Conservation (phyloP, 2,888 invertebrate species). For the Acutogordius australiensis region DNA sequence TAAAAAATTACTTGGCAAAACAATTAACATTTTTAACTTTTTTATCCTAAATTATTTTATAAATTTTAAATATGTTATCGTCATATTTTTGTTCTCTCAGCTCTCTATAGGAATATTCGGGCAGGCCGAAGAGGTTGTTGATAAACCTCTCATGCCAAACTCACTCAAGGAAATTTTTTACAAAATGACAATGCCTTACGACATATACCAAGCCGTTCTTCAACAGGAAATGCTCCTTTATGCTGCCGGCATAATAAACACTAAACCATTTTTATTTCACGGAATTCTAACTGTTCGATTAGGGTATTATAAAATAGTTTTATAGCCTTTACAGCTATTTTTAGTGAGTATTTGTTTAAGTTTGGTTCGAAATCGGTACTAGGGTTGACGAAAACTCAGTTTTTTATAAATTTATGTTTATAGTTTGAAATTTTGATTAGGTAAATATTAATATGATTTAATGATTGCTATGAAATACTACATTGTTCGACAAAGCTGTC, state of each 20-base stretch:
- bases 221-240: constrained; percentile 75
- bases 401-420: too few species aligned
- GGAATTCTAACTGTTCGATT: constrained; percentile 47
- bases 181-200: constrained; percentile 39
- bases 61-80: too few species aligned
- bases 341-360: too few species aligned
- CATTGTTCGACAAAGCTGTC: too few species aligned
- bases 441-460: too few species aligned
- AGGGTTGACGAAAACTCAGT: too few species aligned
- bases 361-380: too few species aligned
- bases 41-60: not conserved
- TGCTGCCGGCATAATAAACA: constrained; percentile 65
- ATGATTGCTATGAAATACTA: too few species aligned
- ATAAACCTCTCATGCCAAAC: constrained; percentile 79
- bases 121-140: constrained; percentile 73
- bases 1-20: not conserved
- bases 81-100: too few species aligned
- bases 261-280: constrained; percentile 66
- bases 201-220: constrained; percentile 61
- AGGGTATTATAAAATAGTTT: too few species aligned
- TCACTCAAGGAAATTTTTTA: constrained; percentile 78
- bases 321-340: too few species aligned
- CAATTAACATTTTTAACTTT: not conserved
- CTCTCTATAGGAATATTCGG: constrained; percentile 74
- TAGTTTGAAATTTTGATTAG: too few species aligned